Conservation (phyloP, 2,888 invertebrate species). For the Litoditis marina region DNA sequence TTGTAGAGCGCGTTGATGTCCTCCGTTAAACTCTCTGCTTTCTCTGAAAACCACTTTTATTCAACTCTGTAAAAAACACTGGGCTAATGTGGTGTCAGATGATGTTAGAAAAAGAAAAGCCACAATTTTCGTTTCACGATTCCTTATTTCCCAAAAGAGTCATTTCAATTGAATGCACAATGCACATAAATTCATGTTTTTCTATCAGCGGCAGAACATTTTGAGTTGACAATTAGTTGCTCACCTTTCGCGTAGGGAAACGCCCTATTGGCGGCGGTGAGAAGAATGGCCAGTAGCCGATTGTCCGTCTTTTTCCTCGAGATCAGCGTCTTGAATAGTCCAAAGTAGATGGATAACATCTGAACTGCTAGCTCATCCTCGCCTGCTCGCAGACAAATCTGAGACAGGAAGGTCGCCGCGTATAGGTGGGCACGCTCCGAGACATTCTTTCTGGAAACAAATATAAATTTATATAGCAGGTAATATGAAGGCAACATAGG, state of each 20-base stretch:
- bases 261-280: conserved; percentile 80
- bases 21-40: conserved; percentile 66
- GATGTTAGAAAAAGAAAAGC: too few relatives aligned
- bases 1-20: conserved; percentile 78
- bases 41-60: too few relatives aligned
- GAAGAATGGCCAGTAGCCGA: conserved; percentile 78
- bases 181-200: too few relatives aligned
- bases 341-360: conserved; percentile 85
- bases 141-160: too few relatives aligned
- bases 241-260: conserved; percentile 76
- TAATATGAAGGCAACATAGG: too few relatives aligned
- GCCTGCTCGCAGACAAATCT: conserved; percentile 71
- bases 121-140: too few relatives aligned
- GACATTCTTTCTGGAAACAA: conserved; percentile 74
- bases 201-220: too few relatives aligned
- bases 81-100: conserved; percentile 57
- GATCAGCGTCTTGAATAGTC: conserved; percentile 79
- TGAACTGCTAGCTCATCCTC: conserved; percentile 68
- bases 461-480: too few relatives aligned
- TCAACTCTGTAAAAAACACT: conserved; percentile 22
- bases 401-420: conserved; percentile 84
- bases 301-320: conserved; percentile 74
- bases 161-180: too few relatives aligned
- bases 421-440: conserved; percentile 84
- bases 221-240: too few relatives aligned